Conservation (phyloP, 2,888 invertebrate genomes). For the Ethmia dodecea region DNA sequence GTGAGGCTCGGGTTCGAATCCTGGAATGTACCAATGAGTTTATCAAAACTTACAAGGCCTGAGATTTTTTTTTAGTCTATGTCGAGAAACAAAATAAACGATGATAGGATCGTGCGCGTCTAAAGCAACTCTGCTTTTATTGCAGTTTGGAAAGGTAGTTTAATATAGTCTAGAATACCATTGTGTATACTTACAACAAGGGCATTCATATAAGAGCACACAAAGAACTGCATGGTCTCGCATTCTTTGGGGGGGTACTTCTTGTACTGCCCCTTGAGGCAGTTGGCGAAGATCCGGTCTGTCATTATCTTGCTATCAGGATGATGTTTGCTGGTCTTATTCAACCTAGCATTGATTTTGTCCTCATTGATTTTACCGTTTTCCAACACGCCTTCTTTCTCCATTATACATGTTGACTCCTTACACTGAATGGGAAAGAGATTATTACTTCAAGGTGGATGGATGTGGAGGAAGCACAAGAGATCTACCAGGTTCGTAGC, state of each 20-base stretch:
- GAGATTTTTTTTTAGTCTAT: too few species aligned
- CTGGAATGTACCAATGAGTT: too few species aligned
- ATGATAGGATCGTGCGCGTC: too few species aligned
- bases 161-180: too few species aligned
- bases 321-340: conserved; percentile 15
- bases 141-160: too few species aligned
- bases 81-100: too few species aligned
- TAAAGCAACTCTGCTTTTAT: too few species aligned
- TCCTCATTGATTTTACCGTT: conserved; percentile 21
- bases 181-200: conserved; percentile 27
- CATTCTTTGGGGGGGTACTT: conserved; percentile 24
- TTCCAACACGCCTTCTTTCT: conserved; percentile 21
- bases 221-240: conserved; percentile 20
- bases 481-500: too few species aligned
- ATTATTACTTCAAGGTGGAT: too few species aligned
- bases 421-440: conserved; percentile 33
- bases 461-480: too few species aligned
- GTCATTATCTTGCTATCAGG: conserved; percentile 17
- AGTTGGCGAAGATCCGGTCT: conserved; percentile 18
- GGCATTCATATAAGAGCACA: conserved; percentile 23
- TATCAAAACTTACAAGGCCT: too few species aligned
- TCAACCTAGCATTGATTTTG: conserved; percentile 15
- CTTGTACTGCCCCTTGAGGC: conserved; percentile 23
- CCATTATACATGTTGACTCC: conserved; percentile 23
- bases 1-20: too few species aligned